Evolutionary conservation across 2,113 vertebrate species (phyloP), one percentile per base, ranked within the genome.

Genomic region (Brachyhypopomus gauderio): DNA sequence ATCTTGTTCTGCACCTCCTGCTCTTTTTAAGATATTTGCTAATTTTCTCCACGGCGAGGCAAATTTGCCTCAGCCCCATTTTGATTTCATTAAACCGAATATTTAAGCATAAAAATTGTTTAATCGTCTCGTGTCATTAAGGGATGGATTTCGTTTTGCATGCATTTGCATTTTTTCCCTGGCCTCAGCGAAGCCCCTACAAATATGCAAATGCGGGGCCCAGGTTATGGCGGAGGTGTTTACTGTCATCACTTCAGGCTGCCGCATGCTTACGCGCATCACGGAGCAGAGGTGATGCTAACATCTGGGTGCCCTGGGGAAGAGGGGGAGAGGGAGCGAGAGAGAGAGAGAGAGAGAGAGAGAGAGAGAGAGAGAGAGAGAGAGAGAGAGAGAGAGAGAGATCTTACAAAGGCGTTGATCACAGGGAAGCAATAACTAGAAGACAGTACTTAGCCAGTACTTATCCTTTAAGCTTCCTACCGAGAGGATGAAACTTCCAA

Each of bases 61-160:
- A 92, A 95, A 97, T 96, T 96, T 97, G 96, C 96, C 91, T 89
- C 93, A 93, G 93, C 94, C 95, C 94, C 95, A 95, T 97, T 67
- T 97, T 96, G 96, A 98, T 97, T 97, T 96, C 95, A 98, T 98
- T 98, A 98, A 97, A 97, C 93, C 94, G 96, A 98, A 97, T 98
- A 97, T 97, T 98, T 98, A 96, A 98, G 96, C 96, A 96, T 96
- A 97, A 96, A 98, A 97, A 97, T 96, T 96, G 96, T 97, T 97
- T 97, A 98, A 97, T 97, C 95, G 95, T 95, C 95, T 97, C 93
- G 95, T 97, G 96, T 96, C 96, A 96, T 98, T 97, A 96, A 93
- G 94, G 96, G 96, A 97, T 97, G 96, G 95, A 96, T 97, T 96
- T 95, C 95, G 93, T 96, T 97, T 97, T 96, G 97, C 97, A 98